Percentiles rank a stretch among this genome's conserved stretches.
Evolutionary conservation across 2,888 invertebrate genomes (phyloP).

Genomic region (Chloroclystis v-ata): DNA sequence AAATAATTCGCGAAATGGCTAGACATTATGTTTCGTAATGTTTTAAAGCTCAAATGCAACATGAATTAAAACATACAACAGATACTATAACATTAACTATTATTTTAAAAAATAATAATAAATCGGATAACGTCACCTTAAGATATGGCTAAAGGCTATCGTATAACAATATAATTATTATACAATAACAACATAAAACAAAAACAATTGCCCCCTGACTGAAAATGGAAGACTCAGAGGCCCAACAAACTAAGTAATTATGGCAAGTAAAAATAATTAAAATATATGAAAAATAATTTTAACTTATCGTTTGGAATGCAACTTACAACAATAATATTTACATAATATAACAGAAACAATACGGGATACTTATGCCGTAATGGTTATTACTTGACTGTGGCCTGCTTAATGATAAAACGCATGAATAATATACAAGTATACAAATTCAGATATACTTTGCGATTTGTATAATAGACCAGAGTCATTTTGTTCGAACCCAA

Average conservation of each 20-base stretch:
- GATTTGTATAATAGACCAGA: too few relatives aligned
- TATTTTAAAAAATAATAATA: background rate
- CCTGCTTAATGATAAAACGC: background rate
- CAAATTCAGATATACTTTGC: too few relatives aligned
- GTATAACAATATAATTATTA: constrained; percentile 61
- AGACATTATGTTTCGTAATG: too few relatives aligned
- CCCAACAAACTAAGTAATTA: constrained; percentile 64
- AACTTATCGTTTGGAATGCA: constrained; percentile 72
- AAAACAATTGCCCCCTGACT: constrained; percentile 59
- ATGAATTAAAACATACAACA: too few relatives aligned
- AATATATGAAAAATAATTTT: constrained; percentile 69
- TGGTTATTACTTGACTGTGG: constrained; percentile 40
- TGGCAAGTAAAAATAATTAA: constrained; percentile 70
- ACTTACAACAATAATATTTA: constrained; percentile 64
- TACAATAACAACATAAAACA: constrained; percentile 68
- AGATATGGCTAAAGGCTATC: constrained; percentile 41
- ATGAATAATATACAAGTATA: background rate
- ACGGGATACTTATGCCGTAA: constrained; percentile 35
- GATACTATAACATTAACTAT: too few relatives aligned
- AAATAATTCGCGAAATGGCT: too few relatives aligned
- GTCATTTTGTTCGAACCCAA: background rate
- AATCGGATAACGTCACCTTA: constrained; percentile 27
- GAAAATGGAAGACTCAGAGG: constrained; percentile 62
- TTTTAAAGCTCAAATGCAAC: too few relatives aligned
- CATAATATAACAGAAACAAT: constrained; percentile 69